Evolutionary conservation across 2,113 vertebrate genomes (phyloP).

Genomic region (Megalops atlanticus): DNA sequence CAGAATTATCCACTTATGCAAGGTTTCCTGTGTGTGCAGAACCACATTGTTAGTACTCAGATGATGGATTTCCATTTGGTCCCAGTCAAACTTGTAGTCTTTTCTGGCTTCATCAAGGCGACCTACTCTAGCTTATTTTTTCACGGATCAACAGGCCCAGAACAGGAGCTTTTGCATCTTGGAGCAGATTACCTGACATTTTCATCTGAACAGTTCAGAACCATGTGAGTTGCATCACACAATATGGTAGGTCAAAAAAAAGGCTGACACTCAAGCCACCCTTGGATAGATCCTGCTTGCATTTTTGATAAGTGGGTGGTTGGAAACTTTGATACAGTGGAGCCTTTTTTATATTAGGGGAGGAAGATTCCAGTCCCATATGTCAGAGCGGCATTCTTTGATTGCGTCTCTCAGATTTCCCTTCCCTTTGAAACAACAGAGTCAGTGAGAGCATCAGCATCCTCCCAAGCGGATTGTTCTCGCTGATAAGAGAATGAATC

Average conservation of each 20-base stretch:
- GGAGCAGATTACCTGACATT: neutral
- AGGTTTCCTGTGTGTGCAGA: neutral
- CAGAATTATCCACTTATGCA: neutral
- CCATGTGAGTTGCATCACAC: too few relatives aligned
- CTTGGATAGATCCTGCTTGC: neutral
- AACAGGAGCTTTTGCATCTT: neutral
- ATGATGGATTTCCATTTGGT: neutral
- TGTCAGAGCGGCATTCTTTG: neutral
- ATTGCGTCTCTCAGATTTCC: neutral
- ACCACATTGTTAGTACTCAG: neutral
- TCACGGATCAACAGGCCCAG: neutral
- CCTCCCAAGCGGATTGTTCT: constrained; percentile 1
- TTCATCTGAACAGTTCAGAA: constrained; percentile 17
- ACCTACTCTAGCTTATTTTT: too few relatives aligned
- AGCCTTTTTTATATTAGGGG: neutral
- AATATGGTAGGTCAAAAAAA: too few relatives aligned
- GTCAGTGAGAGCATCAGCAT: too few relatives aligned
- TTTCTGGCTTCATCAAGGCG: neutral
- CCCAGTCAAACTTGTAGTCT: neutral
- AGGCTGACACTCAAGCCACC: neutral
- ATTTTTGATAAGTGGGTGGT: neutral
- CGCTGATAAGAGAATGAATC: neutral
- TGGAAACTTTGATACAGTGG: neutral
- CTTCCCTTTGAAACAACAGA: neutral
- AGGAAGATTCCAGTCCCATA: neutral